Conservation (phyloP, 2,113 vertebrate species). For the Rhinolophus sinicus region DNA sequence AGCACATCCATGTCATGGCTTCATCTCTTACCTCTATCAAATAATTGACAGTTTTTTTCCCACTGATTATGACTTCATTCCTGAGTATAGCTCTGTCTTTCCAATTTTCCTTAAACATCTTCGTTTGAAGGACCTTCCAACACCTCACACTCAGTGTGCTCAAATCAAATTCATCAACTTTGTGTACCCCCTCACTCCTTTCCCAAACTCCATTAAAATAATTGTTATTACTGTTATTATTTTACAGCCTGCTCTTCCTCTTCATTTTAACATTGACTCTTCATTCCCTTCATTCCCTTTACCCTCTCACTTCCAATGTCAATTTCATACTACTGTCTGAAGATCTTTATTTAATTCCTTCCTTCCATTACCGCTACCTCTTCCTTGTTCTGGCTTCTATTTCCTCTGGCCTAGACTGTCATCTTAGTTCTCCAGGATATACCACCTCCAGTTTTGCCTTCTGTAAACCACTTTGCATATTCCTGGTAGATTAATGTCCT, state of each 20-base stretch:
- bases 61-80: neutral
- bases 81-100: neutral
- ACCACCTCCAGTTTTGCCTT: neutral
- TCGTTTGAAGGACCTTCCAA: neutral
- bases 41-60: neutral
- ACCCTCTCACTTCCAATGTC: neutral
- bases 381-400: neutral
- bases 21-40: neutral
- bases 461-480: neutral
- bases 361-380: neutral
- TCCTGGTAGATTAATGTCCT: neutral
- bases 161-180: neutral
- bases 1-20: neutral
- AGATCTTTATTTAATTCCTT: neutral
- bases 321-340: neutral
- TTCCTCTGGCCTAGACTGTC: neutral
- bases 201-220: neutral
- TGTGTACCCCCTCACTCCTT: neutral
- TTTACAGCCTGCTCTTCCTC: neutral
- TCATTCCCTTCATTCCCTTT: neutral
- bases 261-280: neutral
- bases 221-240: neutral
- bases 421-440: neutral
- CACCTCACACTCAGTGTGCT: neutral
- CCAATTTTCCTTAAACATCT: neutral